Base-by-base conservation (phyloP, 2,113 vertebrate genomes). In the Fulica atra region DNA sequence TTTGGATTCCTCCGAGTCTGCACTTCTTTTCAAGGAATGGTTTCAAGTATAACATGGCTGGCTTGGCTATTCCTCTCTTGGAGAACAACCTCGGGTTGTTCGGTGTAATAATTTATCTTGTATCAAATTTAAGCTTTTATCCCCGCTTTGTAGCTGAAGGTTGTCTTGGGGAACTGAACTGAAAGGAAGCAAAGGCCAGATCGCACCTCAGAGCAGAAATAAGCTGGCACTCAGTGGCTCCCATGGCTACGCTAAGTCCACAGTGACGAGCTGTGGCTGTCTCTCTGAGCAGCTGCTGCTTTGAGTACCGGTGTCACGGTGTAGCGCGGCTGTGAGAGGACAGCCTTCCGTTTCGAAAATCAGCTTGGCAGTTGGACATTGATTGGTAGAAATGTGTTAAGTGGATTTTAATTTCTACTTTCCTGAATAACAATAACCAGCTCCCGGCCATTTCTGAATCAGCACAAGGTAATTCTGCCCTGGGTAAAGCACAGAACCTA, bases 301-400 rank as follows among this genome's bases (percentile, higher is more conserved):
- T 6, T 24, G 18, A 2, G 46, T 4, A 12, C 21, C 10, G 2
- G 42, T 19, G 40, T 24, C 35, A 3, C 2, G 19, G 28, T 9
- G 0, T 33, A 4, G 4, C 24, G 46, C 23, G 8, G 54, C 8
- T 51, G 0, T 0, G 7, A 38, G 13, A 60, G 59, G 35, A 26
- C 50, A 19, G 1, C 1, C 25, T 19, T 68, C 26, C 19, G 4
- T 2, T 31, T 15, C 5, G 4, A 40, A 11, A 35, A 42, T 23
- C 46, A 46, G 17, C 64, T 28, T 40, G 24, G 25, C 33, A n/a
- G 2, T 10, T 36, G 72, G 28, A 36, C 19, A 2, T 24, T 59
- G 26, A 1, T 19, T 33, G 3, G 31, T 38, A 79, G 36, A 70
- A 44, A 46, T 26, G 9, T 4, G 3, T 15, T 29, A 8, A 20